Base-by-base conservation (phyloP, 2,113 vertebrate species). In the Poecile atricapillus region DNA sequence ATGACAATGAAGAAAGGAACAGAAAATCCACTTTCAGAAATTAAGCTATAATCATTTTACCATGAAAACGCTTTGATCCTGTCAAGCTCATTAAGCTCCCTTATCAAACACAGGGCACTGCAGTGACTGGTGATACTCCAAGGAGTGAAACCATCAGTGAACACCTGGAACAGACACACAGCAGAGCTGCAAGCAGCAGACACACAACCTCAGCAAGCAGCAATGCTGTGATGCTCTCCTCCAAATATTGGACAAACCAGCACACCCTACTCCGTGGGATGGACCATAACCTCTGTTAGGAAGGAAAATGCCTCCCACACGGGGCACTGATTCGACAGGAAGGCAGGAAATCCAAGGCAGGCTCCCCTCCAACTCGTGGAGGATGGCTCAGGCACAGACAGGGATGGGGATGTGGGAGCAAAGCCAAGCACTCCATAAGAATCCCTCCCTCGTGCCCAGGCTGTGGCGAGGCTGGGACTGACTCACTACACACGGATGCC, bases 311-410 rank as follows among this genome's bases (percentile, higher is more conserved):
- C 94, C 94, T 97, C 87, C 93, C 88, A 95, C 89, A 37, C 5
- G 1, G 80, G 90, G 95, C 92, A 88, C 39, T 73, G 96, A 93
- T 96, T 94, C 39, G 22, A 93, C 94, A 96, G 97, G 97, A 97
- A 82, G 52, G 87, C 91, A 96, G 94, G 97, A 97, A 97, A 95
- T 94, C 96, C 97, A 97, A 96, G 83, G 88, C 90, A 79, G 91
- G 76, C 94, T 94, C 93, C 83, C 43, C 89, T 96, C 96, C 96
- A 93, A 67, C 76, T 49, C 79, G 87, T 8, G 5, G 88, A 85
- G 84, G 46, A 81, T 19, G 68, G 95, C 95, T 96, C 96, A 90
- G 47, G 89, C 84, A 49, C 31, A 47, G 91, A 90, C 94, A 77
- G 19, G 92, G 97, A 95, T 35, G 49, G 63, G 91, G 95, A 63